Percentiles rank a stretch among this genome's conserved stretches.
phyloP scores from a whole-genome alignment of 2,113 vertebrate genomes.

The Papio anubis region DNA sequence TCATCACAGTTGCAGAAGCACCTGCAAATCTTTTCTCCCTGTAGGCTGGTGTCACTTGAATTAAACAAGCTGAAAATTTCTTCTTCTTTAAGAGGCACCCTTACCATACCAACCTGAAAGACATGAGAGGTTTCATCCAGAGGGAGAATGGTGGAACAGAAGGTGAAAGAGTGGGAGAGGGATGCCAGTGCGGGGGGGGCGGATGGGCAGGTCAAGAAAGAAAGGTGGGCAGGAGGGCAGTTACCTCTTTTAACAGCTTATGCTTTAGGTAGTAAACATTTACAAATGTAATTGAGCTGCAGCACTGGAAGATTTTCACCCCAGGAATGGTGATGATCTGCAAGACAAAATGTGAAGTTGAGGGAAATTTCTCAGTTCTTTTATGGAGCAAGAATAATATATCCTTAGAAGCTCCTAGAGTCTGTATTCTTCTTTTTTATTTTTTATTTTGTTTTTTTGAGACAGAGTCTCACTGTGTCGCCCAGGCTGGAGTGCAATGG shows the following conservation, averaged over 20 bases:
- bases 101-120: slow-evolving; percentile 77
- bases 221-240: background rate
- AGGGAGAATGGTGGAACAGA: background rate
- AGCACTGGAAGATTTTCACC: slow-evolving; percentile 82
- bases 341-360: background rate
- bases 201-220: background rate
- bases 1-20: slow-evolving; percentile 75
- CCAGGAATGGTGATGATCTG: slow-evolving; percentile 74
- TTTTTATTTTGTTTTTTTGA: no score
- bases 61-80: slow-evolving; percentile 66
- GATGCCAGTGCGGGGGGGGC: rapidly evolving
- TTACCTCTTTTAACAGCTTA: slow-evolving; percentile 77
- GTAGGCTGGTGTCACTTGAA: background rate
- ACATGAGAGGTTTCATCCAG: background rate
- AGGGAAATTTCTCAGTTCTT: background rate
- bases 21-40: background rate
- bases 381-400: background rate
- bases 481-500: no score
- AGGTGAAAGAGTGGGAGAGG: rapidly evolving
- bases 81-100: slow-evolving; percentile 75
- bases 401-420: background rate
- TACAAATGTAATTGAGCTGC: slow-evolving; percentile 78
- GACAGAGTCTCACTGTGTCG: no score
- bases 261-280: slow-evolving; percentile 76
- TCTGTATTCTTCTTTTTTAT: background rate